Base-by-base conservation (phyloP, 1,140 invertebrate genomes). In the Acromyrmex echinatior region DNA sequence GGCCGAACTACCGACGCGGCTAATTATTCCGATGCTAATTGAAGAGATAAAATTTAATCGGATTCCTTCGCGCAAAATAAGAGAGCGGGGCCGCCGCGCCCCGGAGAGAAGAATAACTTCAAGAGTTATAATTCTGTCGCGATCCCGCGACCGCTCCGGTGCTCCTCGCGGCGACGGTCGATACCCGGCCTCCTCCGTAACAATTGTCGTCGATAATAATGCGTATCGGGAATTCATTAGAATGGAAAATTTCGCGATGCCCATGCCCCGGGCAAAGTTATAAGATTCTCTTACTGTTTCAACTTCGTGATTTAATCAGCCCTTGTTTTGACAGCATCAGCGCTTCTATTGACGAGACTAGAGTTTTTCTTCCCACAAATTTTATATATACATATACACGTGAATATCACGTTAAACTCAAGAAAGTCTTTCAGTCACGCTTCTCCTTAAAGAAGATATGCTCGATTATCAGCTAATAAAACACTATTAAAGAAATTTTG, bases 41-140 rank as follows among this genome's bases (percentile, higher is more conserved):
- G 85, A 86, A 80, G 85, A 80, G 85, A 86, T 86, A 80, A 86
- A 86, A 81, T 90, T 90, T 90, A 89, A 90, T 89, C 85, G 82
- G 88, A 56, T 84, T 81, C 78, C 88, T 65, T 60, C 65, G 74
- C 25, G 85, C 82, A 89, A 81, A 84, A 86, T 68, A 68, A 70
- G 77, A 70, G 63, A 68, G 53, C 25, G 31, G 70, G 9, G n/a
- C 56, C 25, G 25, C 39, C 58, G 21, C 35, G 28, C 31, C 1
- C 18, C 16, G 35, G 80, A 39, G 56, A 76, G 71, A 84, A 84
- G 80, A 84, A 84, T 84, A 82, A 82, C 68, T 82, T 68, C 53
- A 82, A 82, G 80, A 82, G 80, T 82, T 82, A 82, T 82, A 74
- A 82, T 82, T 82, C 80, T 82, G 66, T 82, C 80, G 68, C 80